A percentile compares a stretch with the other conserved stretches of the same genome.
phyloP scores from a whole-genome alignment of 2,113 vertebrate species.

The Actinemys pallida region DNA sequence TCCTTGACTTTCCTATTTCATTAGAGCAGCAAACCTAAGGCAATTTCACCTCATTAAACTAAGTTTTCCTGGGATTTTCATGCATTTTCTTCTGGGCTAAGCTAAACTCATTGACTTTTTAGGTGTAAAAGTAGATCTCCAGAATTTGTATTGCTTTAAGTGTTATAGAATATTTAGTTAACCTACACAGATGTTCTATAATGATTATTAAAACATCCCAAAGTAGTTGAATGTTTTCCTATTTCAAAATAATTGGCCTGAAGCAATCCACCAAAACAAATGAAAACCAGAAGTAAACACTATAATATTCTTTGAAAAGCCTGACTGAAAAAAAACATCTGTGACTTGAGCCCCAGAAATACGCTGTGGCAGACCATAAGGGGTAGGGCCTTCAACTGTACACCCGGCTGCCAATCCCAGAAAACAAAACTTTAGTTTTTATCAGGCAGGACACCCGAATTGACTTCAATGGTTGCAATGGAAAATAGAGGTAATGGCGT shows the following conservation, averaged over 20 bases:
- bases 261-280: neutral
- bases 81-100: neutral
- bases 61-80: neutral
- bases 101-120: neutral
- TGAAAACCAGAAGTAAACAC: neutral
- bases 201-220: neutral
- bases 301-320: accelerated
- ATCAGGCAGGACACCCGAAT: neutral
- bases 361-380: neutral
- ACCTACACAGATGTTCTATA: neutral
- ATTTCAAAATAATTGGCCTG: neutral
- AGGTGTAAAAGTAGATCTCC: neutral
- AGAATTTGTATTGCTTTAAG: too few species aligned
- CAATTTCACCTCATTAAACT: accelerated
- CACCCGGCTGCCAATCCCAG: neutral
- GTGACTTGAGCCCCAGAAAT: neutral
- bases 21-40: neutral
- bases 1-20: neutral
- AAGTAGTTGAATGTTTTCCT: neutral
- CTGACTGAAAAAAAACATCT: neutral
- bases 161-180: neutral
- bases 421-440: neutral
- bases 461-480: neutral
- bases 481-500: neutral
- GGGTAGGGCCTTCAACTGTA: neutral